phyloP scores from a whole-genome alignment of 2,113 vertebrate genomes.

The Prietella phreatophila region DNA sequence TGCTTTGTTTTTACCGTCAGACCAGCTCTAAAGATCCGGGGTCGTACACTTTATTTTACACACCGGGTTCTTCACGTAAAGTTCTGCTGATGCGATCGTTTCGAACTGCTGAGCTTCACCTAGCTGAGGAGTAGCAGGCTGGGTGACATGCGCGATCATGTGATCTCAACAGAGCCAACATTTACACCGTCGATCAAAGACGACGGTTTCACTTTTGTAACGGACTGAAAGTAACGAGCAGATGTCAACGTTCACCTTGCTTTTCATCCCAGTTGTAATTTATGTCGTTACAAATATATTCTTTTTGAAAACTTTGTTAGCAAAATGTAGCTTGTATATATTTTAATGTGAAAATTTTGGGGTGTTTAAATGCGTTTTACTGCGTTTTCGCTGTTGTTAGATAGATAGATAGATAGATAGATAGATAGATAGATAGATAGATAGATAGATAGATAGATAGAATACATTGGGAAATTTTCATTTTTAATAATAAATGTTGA shows the following conservation, averaged over 20 bases:
- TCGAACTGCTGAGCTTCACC: background rate
- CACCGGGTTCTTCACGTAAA: background rate
- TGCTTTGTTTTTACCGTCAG: conserved; percentile 47
- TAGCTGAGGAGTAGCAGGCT: background rate
- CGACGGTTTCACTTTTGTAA: background rate
- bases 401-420: background rate
- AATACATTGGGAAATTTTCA: too few relatives aligned
- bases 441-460: too few relatives aligned
- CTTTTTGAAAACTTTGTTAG: too few relatives aligned
- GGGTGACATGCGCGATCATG: background rate
- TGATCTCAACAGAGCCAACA: background rate
- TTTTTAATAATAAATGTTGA: background rate
- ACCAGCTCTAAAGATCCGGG: conserved; percentile 26
- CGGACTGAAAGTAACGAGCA: background rate
- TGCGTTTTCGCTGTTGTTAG: background rate
- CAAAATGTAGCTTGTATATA: too few relatives aligned
- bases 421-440: too few relatives aligned
- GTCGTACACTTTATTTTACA: conserved; percentile 27
- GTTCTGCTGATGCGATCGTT: background rate
- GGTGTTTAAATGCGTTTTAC: too few relatives aligned
- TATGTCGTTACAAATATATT: too few relatives aligned
- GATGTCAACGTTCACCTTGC: background rate
- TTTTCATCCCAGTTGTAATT: background rate
- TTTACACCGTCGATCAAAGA: background rate
- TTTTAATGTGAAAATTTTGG: too few relatives aligned